Evolutionary conservation across 1,140 invertebrate species (phyloP), one percentile per base, ranked within the genome.

Genomic region (Drosophila pectinifera): DNA sequence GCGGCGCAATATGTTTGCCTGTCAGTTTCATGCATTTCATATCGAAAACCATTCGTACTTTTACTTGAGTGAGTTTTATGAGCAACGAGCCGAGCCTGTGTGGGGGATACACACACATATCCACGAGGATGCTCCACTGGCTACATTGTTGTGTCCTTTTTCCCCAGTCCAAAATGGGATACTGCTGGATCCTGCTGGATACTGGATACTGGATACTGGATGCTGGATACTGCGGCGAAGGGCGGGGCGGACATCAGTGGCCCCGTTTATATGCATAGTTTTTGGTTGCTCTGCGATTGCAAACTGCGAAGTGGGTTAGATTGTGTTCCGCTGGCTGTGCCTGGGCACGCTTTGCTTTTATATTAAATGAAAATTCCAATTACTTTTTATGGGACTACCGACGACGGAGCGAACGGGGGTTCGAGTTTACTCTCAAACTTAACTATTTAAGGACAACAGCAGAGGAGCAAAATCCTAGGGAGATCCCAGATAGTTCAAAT

Each of bases 61-160:
- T 88, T 88, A 88, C 83, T 88, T 89, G 83, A 88, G 84, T 88
- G 83, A 88, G 83, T 88, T 88, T 88, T 88, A 88, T 88, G 83
- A 89, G 80, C 83, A 86, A 82, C 82, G 62, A 75, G 63, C 78
- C 78, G 76, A 67, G 41, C 49, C 45, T 45, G 67, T 43, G 4
- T 20, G 85, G 63, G 72, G 78, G 83, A 83, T 88, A 77, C 83
- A 68, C 31, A 36, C 79, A 51, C 36, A 62, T 41, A 80, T 84
- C 80, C 73, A 85, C 72, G 80, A 89, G 86, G 83, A 83, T 88
- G 84, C 84, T 89, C 67, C 48, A 83, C 65, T 88, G 76, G 73
- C 74, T 88, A 88, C 83, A 88, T 79, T 88, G 49, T 53, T 53
- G 82, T 81, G 70, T 57, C 75, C 69, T 64, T 76, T 67, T 59